These are phyloP conservation scores for Pseudococcus longispinus DNA, from an alignment of 2,888 invertebrate species.

Conservation along the genomic window DNA sequence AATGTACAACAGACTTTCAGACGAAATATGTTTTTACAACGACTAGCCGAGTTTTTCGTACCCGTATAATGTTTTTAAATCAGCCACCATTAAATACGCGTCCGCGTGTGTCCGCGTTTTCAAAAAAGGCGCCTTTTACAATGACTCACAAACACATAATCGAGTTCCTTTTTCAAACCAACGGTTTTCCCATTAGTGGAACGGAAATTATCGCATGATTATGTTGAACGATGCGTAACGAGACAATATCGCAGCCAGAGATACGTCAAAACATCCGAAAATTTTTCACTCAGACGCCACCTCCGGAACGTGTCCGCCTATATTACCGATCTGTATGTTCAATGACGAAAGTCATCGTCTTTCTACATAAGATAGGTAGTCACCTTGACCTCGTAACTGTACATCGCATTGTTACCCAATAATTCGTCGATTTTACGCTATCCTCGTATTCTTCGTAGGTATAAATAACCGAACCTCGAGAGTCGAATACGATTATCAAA, in stretches of 20 bases:
- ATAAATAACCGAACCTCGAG: not conserved
- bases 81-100: slow-evolving; percentile 45
- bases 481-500: not conserved
- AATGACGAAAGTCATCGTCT: not conserved
- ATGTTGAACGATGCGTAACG: not conserved
- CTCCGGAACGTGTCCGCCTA: not conserved
- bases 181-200: not conserved
- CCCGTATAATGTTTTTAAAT: slow-evolving; percentile 52
- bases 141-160: not conserved
- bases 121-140: not conserved
- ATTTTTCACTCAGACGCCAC: slow-evolving; percentile 29
- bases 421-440: slow-evolving; percentile 17
- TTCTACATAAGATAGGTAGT: not conserved
- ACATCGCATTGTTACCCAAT: not conserved
- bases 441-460: not conserved
- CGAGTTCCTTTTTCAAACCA: not conserved
- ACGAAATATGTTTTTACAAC: slow-evolving; percentile 49
- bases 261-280: slow-evolving; percentile 17
- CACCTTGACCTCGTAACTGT: slow-evolving; percentile 40
- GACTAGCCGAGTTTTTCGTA: slow-evolving; percentile 45
- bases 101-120: slow-evolving; percentile 1
- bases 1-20: slow-evolving; percentile 47
- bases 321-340: not conserved
- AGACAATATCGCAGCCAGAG: not conserved
- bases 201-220: slow-evolving; percentile 18